Conservation (phyloP, 1,140 invertebrate genomes). For the Eurosta solidaginis region DNA sequence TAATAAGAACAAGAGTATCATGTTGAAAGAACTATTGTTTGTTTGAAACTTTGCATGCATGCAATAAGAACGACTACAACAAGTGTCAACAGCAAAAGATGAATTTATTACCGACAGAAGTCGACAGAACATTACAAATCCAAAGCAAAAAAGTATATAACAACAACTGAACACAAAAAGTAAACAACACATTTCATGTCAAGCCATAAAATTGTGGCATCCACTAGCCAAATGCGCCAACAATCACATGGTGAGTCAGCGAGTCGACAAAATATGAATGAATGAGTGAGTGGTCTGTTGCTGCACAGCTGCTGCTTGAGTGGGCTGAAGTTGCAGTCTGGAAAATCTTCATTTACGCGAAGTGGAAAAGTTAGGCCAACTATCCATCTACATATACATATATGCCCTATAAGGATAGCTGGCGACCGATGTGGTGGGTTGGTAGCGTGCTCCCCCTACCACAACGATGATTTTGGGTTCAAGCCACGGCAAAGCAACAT, state of each 20-base stretch:
- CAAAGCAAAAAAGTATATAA: neutral
- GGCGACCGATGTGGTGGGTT: no score
- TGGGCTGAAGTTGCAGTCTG: neutral
- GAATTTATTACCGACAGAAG: constrained; percentile 33
- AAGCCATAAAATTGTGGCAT: constrained; percentile 5
- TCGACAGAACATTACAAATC: constrained; percentile 26
- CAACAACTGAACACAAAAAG: neutral
- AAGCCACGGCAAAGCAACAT: no score
- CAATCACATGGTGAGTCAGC: constrained; percentile 9
- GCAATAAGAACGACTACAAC: constrained; percentile 1
- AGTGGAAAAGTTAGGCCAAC: neutral
- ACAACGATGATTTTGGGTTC: no score
- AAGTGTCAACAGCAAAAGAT: constrained; percentile 32
- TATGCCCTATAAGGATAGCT: no score
- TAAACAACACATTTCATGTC: constrained; percentile 9
- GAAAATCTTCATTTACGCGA: neutral
- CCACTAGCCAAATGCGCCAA: neutral
- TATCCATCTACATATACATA: no score
- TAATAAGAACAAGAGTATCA: neutral
- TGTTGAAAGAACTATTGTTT: neutral
- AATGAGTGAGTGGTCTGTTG: neutral
- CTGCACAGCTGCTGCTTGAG: neutral
- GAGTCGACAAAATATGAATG: constrained; percentile 6
- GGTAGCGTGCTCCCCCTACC: no score
- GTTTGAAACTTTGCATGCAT: neutral